Conservation (phyloP, 1,140 invertebrate genomes). For the Drosophila carrolli region DNA sequence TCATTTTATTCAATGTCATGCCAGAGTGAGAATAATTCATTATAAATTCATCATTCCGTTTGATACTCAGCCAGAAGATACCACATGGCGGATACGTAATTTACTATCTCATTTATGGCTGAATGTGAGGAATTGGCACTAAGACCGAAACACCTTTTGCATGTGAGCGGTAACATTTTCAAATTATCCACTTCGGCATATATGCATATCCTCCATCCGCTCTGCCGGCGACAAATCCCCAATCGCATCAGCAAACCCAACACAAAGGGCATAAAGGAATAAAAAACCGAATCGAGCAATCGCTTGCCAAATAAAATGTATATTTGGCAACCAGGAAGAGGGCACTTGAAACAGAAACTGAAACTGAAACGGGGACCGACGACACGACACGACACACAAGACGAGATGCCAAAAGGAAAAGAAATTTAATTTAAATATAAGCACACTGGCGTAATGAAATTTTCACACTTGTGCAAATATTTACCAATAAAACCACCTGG, state of each 20-base stretch:
- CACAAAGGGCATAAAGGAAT: slow-evolving; percentile 63
- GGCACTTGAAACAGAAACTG: slow-evolving; percentile 65
- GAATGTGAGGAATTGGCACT: slow-evolving; percentile 18
- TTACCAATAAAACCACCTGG: slow-evolving; percentile 75
- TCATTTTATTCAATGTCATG: slow-evolving; percentile 34
- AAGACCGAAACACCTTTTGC: slow-evolving; percentile 10
- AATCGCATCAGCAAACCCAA: slow-evolving; percentile 54
- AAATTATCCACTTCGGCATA: slow-evolving; percentile 7
- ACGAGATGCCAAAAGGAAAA: slow-evolving; percentile 53
- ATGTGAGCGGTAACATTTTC: slow-evolving; percentile 7
- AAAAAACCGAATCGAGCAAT: slow-evolving; percentile 65
- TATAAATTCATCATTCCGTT: slow-evolving; percentile 38
- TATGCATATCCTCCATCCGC: background rate
- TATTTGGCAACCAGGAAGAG: slow-evolving; percentile 57
- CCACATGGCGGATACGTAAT: slow-evolving; percentile 32
- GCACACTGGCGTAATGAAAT: slow-evolving; percentile 83
- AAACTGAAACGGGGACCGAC: slow-evolving; percentile 3
- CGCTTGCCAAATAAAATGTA: slow-evolving; percentile 66
- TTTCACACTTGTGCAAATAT: slow-evolving; percentile 84
- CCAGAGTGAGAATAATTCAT: slow-evolving; percentile 34
- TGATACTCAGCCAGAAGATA: slow-evolving; percentile 1
- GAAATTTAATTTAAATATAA: slow-evolving; percentile 84
- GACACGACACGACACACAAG: slow-evolving; percentile 18
- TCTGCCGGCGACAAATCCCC: slow-evolving; percentile 50
- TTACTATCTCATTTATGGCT: slow-evolving; percentile 37